Evolutionary conservation across 2,113 vertebrate genomes (phyloP), one percentile per base, ranked within the genome.

Genomic region (Pristiophorus japonicus): DNA sequence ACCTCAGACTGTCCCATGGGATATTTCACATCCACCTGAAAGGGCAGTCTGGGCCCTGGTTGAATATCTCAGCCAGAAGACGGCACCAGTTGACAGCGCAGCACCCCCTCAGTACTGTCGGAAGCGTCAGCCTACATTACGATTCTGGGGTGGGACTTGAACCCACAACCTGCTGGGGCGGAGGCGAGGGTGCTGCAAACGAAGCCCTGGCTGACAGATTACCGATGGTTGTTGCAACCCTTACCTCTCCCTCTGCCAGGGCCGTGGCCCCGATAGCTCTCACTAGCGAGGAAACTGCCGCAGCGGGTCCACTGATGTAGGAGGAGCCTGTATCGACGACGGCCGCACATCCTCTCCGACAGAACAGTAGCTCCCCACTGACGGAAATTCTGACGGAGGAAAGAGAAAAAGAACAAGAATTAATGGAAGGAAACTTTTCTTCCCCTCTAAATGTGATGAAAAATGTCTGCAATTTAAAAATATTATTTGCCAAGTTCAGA

Each of bases 321-420:
- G 99, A 99, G 12, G 98, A 98, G 0, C 99, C 99, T 0, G 99
- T 99, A 96, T 99, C 99, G 1, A 99, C 97, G 62, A 98, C 97
- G 47, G 97, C 98, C 0, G 96, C 97, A 96, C 99, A 99, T 96
- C 98, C 98, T 0, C 98, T 98, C 87, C 96, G 96, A 85, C 99
- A 99, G 97, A 99, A 98, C 96, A 98, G 96, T 12, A 96, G 96
- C 90, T 98, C 97, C 0, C 97, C 97, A 55, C 98, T 98, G 1
- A 99, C 97, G 0, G 98, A 98, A 95, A 99, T 98, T 3, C 99
- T 99, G 97, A 30, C 8, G 81, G 0, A 0, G 88, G 18, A 45
- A 73, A 14, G 42, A 95, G 59, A 0, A 70, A 66, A 30, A 70
- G 12, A 94, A 67, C 92, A 47, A 67, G 62, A 62, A 63, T 63